Base-by-base conservation (phyloP, 2,113 vertebrate species). In the Anthoscopus minutus region DNA sequence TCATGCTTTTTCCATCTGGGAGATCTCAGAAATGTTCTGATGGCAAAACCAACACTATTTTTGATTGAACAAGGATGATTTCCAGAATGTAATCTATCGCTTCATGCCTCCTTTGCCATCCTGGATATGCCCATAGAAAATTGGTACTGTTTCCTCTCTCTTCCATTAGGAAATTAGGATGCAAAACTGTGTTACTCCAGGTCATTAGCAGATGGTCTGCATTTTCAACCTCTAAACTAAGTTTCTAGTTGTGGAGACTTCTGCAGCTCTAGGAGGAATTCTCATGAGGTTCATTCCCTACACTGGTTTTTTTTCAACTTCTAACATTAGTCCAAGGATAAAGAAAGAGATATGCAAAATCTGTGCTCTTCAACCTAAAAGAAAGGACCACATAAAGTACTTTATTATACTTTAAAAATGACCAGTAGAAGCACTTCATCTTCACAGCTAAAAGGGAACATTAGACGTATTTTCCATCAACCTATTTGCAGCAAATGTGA, bases 381-480 rank as follows among this genome's bases (percentile, higher is more conserved):
- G 3, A 60, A 66, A 81, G 77, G 45, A 67, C 15, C 45, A 50
- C 28, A 18, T 48, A 37, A 96, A 54, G 17, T 53, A 66, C 15
- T 53, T n/a, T 53, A 61, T 61, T 58, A 27, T 83, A 93, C 81
- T 89, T 93, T 70, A 7, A 72, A 88, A 62, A 42, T 10, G 45
- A 42, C 77, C 35, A n/a, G 30, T 45, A 92, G 74, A 96, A 92
- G 69, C 51, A 88, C 42, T 76, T 80, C 24, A 71, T 84, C 77
- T 88, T 96, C 74, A 88, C 38, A 94, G 38, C 69, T 97, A 78
- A 80, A 94, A 86, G 37, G 44, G 58, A 88, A 90, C 13, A 90
- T 95, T 89, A 94, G 51, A 57, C 81, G 83, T 96, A 90, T 90
- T 91, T 94, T 91, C 61, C 76, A 92, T 93, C 96, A 96, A 93